Evolutionary conservation across 2,797 vertebrate species (phyloP).

Genomic region (Xiphorhynchus erythropygius): DNA sequence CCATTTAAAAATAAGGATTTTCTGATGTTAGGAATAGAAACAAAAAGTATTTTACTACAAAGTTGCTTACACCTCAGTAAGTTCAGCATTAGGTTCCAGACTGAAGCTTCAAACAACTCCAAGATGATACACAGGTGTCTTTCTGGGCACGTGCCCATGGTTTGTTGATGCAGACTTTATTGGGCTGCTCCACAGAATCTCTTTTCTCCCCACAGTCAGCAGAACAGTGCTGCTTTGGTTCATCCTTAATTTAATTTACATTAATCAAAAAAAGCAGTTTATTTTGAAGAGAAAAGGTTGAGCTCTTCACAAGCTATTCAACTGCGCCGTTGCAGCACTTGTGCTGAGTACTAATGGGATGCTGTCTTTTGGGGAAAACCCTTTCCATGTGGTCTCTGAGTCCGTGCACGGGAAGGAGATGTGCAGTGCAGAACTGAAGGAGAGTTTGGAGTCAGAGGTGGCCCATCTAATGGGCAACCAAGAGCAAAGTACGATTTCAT

Average conservation of each 20-base stretch:
- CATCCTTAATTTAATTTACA: background rate
- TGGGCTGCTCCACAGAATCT: background rate
- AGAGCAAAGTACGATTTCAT: background rate
- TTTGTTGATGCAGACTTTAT: background rate
- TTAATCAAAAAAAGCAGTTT: background rate
- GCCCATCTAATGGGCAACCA: background rate
- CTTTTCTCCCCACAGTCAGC: background rate
- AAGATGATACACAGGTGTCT: background rate
- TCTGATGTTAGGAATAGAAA: background rate
- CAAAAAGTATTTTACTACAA: background rate
- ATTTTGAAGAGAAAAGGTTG: background rate
- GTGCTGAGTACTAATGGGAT: background rate
- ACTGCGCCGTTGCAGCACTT: fast-evolving
- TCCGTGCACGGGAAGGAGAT: background rate
- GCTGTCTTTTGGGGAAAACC: background rate
- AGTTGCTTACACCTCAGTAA: background rate
- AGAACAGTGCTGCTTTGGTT: background rate
- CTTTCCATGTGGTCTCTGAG: background rate
- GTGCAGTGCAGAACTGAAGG: background rate
- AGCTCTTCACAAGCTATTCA: background rate
- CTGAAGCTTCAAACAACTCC: background rate
- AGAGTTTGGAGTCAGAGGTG: fast-evolving
- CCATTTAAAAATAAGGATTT: background rate
- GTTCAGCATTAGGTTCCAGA: background rate
- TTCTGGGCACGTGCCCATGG: fast-evolving